phyloP scores from a whole-genome alignment of 2,113 vertebrate species.

The Galemys pyrenaicus region DNA sequence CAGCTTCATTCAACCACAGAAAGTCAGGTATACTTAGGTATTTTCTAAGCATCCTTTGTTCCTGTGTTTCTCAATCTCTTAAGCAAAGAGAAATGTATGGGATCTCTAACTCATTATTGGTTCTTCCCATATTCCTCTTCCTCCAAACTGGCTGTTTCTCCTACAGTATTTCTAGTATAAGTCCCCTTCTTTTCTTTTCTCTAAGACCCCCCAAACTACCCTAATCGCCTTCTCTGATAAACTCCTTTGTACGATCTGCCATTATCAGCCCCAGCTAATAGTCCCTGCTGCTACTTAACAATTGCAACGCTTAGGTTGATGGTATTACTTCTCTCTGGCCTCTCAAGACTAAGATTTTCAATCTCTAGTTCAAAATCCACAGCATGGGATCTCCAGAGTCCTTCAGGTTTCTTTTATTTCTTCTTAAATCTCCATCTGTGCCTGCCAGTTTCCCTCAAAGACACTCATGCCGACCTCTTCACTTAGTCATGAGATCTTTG shows the following conservation, averaged over 20 bases:
- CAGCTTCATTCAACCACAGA: not conserved
- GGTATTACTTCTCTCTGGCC: not conserved
- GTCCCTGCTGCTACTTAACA: not conserved
- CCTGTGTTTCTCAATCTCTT: not conserved
- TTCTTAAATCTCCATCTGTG: not conserved
- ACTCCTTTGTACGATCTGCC: not conserved
- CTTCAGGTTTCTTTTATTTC: not conserved
- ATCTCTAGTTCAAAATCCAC: not conserved
- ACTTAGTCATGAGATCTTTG: not conserved
- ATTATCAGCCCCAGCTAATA: no score
- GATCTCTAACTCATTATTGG: not conserved
- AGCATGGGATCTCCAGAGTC: not conserved
- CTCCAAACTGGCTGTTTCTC: not conserved
- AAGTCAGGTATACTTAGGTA: not conserved
- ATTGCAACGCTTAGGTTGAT: not conserved
- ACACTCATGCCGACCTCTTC: not conserved
- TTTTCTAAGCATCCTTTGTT: not conserved
- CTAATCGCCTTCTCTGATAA: not conserved
- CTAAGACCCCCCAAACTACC: not conserved
- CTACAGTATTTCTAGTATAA: not conserved
- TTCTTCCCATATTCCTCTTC: not conserved
- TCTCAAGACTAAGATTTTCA: not conserved
- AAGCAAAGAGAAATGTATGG: conserved; percentile 11
- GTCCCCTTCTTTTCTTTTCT: not conserved
- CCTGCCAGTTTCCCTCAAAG: not conserved